These are phyloP conservation scores for Eriocheir sinensis DNA, from an alignment of 1,140 invertebrate species.

Conservation along the genomic window DNA sequence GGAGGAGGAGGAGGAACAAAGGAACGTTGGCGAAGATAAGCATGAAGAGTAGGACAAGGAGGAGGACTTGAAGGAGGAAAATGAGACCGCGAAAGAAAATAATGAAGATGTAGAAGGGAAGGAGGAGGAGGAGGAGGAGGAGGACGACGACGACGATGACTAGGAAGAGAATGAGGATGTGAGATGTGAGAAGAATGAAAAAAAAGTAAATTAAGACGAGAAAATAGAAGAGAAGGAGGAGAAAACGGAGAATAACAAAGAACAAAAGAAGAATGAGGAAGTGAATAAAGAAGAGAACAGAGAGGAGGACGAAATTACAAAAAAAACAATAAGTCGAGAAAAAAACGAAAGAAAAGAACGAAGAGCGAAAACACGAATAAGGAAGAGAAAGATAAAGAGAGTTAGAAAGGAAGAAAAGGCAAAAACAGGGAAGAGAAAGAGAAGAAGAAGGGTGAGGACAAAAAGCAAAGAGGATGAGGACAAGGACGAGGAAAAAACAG, in stretches of 20 bases:
- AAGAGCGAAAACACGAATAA: no score
- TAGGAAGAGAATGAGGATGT: neutral
- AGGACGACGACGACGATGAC: neutral
- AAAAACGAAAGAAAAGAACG: no score
- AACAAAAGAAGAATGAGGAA: neutral
- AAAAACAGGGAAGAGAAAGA: conserved; percentile 19
- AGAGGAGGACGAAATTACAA: conserved; percentile 1
- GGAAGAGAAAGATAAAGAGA: no score
- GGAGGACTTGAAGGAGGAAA: neutral
- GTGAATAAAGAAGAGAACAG: neutral
- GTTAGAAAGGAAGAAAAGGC: conserved; percentile 8
- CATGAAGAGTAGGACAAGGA: neutral
- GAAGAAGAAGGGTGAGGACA: neutral
- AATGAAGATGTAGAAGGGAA: neutral
- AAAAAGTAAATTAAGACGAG: neutral
- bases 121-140: neutral
- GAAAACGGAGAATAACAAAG: neutral
- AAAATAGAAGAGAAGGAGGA: neutral
- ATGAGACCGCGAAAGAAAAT: neutral
- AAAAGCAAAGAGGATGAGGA: neutral
- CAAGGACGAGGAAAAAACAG: no score
- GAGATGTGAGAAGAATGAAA: neutral
- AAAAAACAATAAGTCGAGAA: no score
- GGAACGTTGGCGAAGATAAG: neutral
- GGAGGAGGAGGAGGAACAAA: neutral